phyloP scores from a whole-genome alignment of 2,888 invertebrate species.

The Augochlorella aurata region DNA sequence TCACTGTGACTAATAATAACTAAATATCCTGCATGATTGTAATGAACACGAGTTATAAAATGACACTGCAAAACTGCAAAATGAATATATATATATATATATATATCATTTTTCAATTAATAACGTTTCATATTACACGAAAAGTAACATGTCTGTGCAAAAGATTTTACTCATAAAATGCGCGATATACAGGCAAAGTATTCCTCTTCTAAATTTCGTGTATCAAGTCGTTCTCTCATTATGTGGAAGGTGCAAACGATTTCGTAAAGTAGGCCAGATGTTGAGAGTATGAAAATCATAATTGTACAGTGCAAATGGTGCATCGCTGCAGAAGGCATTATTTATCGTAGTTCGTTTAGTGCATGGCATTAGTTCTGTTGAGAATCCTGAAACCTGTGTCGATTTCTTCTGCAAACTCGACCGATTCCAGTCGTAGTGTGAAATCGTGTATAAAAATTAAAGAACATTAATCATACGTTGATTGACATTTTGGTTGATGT shows the following conservation, averaged over 20 bases:
- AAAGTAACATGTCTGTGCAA: not conserved
- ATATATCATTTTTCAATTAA: not conserved
- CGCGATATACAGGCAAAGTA: not conserved
- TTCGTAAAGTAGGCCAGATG: not conserved
- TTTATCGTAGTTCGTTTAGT: slow-evolving; percentile 48
- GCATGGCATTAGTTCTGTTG: slow-evolving; percentile 58
- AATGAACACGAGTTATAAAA: slow-evolving; percentile 12
- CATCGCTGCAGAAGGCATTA: slow-evolving; percentile 34
- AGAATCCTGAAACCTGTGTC: slow-evolving; percentile 67
- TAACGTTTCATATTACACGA: not conserved
- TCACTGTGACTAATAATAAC: slow-evolving; percentile 24
- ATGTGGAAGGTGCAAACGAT: not conserved
- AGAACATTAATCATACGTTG: slow-evolving; percentile 31
- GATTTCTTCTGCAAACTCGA: slow-evolving; percentile 76
- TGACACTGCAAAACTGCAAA: slow-evolving; percentile 17
- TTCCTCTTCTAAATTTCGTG: not conserved
- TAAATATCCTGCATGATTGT: slow-evolving; percentile 50
- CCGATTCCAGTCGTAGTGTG: slow-evolving; percentile 43
- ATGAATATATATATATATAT: not conserved
- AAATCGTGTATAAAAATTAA: slow-evolving; percentile 32
- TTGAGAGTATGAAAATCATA: slow-evolving; percentile 1
- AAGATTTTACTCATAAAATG: not conserved
- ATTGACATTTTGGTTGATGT: slow-evolving; percentile 29
- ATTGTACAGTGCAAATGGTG: slow-evolving; percentile 30
- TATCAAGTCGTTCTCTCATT: not conserved